Base-by-base conservation (phyloP, 2,888 invertebrate genomes). In the Watsonalla binaria region DNA sequence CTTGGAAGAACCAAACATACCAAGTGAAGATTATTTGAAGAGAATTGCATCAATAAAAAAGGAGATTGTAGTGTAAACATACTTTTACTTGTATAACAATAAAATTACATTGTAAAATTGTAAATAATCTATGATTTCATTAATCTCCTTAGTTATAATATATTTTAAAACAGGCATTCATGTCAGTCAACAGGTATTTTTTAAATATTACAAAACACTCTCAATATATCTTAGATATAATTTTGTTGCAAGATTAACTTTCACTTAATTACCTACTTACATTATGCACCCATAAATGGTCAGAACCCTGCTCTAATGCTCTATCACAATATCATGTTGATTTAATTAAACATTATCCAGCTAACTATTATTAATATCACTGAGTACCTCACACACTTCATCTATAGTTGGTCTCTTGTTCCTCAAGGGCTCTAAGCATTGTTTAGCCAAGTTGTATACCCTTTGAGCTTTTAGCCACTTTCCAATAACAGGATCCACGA, bases 351-450 rank as follows among this genome's bases (percentile, higher is more conserved):
- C 5, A 9, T 11, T 11, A 11, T 9, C 8, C 11, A 42, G 0
- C 42, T 48, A 55, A 13, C 63, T 53, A 37, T 60, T 61, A 52
- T 56, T 61, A 13, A 90, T 78, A 53, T 65, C 71, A 58, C 63
- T 57, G 52, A 92, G 73, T 45, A 70, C 73, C 54, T 84, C 74
- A 62, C 87, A 86, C 35, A 94, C 86, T 65, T 89, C 77, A 54
- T 84, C 86, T 90, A 94, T 94, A 11, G 88, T 80, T 0, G 94
- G 94, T 65, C 95, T 77, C 14, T 68, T 74, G 50, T 86, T 86
- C 65, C 92, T 92, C 57, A 92, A 92, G 47, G 89, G 82, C 54
- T 87, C 81, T 53, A 94, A 83, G 72, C 95, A 95, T 45, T 72
- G 79, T 53, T 80, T 78, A 5, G 94, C 91, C 47, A 95, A 74